Base-by-base conservation (phyloP, 1,140 invertebrate genomes). In the Cotesia vestalis region DNA sequence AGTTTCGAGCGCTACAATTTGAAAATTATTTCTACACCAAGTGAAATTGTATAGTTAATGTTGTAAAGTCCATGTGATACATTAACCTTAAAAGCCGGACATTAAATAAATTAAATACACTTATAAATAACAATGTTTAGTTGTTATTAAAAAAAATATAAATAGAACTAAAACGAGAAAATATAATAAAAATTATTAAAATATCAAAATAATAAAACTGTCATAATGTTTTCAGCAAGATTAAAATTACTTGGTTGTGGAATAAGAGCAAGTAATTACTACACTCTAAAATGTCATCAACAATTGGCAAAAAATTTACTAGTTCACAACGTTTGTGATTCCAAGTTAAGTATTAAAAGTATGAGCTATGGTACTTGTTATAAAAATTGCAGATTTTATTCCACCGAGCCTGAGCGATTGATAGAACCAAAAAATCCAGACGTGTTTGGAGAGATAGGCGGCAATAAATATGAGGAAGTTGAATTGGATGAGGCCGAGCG, bases 361-460 rank as follows among this genome's bases (percentile, higher is more conserved):
- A 4, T 62, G 17, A 20, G n/a, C 17, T 20, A 4, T 6, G 4
- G 17, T 5, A 20, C 8, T 27, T 6, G 1, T 59, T 27, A 59
- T 20, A 20, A 20, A 59, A 20, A 27, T 27, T 9, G 1, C 6
- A 35, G 40, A 67, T 35, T 17, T 8, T 67, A 12, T 53, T 67
- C 66, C 14, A 27, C 66, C 2, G 66, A 67, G 4, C 66, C 6
- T 46, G 6, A 35, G 12, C 4, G 27, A 27, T 27, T 55, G n/a
- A 34, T 60, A 34, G 63, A 12, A 8, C 63, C 75, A 4, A 72
- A 77, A n/a, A 59, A 80, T 63, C 60, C 78, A 14, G 72, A 88
- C 73, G 34, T 78, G 4, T 88, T 88, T 73, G 87, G 87, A 59
- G 73, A 81, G 20, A 67, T 88, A 34, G 74, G 76, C 2, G 71